Base-by-base conservation (phyloP, 1,140 invertebrate genomes). In the Drosophila prosaltans region DNA sequence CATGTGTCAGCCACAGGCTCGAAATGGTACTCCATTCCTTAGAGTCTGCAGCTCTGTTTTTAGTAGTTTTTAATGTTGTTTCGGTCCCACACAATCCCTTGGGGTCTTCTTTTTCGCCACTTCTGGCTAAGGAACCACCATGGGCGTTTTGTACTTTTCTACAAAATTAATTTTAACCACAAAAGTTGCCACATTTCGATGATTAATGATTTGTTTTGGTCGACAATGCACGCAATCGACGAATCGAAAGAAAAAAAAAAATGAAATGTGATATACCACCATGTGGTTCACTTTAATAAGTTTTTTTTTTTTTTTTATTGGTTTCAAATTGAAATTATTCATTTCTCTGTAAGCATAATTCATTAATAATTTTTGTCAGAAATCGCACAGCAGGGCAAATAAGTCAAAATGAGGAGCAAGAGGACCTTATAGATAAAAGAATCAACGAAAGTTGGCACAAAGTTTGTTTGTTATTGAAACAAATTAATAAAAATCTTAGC, bases 1-100 rank as follows among this genome's bases (percentile, higher is more conserved):
- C 85, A 90, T 90, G 84, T 89, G 84, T 90, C 83, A 88, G 80
- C 75, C 73, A 89, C 83, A 88, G 83, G 77, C 67, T 55, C 58
- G 54, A 58, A 57, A 57, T 62, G 48, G 45, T 62, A 41, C 62
- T 59, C 39, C 69, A 16, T 24, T 9, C 11, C 16, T 55, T 69
- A 54, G 73, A 45, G 57, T 11, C 62, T 71, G 57, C 61, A 61
- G 70, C 64, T 7, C 65, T 36, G 73, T 68, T 68, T 89, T 89
- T 89, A 89, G 84, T 89, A 89, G 84, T 89, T 89, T 89, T 89
- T 89, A 89, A 84, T 89, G 84, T 81, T 89, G 74, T 84, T 89
- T 84, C 69, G 80, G 62, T 21, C 7, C 4, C 32, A 2, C 16
- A 16, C 16, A 48, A n/a, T 84, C 72, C 80, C 84, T 55, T 69